Evolutionary conservation across 2,888 invertebrate genomes (phyloP).

Genomic region (Augiades crinisus): DNA sequence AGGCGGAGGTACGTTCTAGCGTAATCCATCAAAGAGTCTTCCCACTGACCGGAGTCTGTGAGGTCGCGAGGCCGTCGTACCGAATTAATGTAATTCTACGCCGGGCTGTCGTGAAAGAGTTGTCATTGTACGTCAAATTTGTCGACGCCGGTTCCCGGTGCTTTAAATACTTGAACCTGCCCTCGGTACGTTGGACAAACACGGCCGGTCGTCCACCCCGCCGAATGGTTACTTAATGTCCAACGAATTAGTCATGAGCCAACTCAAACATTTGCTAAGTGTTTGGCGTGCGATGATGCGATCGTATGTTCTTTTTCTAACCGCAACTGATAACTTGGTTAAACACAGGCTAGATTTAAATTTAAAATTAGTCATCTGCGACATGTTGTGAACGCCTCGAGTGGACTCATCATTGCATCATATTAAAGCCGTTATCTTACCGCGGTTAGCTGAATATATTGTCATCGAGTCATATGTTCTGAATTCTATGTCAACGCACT

Average conservation of each 20-base stretch:
- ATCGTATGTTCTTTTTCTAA: slow-evolving; percentile 51
- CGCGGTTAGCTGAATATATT: slow-evolving; percentile 8
- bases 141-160: slow-evolving; percentile 39
- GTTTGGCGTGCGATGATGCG: slow-evolving; percentile 45
- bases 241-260: slow-evolving; percentile 64
- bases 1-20: slow-evolving; percentile 61
- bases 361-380: slow-evolving; percentile 43
- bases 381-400: slow-evolving; percentile 16
- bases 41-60: slow-evolving; percentile 33
- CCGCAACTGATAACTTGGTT: slow-evolving; percentile 45
- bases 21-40: slow-evolving; percentile 52
- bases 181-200: slow-evolving; percentile 56
- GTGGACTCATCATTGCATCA: slow-evolving; percentile 38
- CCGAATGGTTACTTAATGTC: slow-evolving; percentile 67
- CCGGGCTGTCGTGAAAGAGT: slow-evolving; percentile 29
- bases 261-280: slow-evolving; percentile 61
- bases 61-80: slow-evolving; percentile 50
- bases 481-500: background rate
- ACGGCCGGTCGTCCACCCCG: slow-evolving; percentile 69
- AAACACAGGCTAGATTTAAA: slow-evolving; percentile 35
- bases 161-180: slow-evolving; percentile 57
- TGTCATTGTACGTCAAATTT: slow-evolving; percentile 43
- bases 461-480: background rate
- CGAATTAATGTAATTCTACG: slow-evolving; percentile 40
- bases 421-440: slow-evolving; percentile 27